These are phyloP conservation scores for Albula goreensis DNA, from an alignment of 2,113 vertebrate genomes.

Conservation along the genomic window DNA sequence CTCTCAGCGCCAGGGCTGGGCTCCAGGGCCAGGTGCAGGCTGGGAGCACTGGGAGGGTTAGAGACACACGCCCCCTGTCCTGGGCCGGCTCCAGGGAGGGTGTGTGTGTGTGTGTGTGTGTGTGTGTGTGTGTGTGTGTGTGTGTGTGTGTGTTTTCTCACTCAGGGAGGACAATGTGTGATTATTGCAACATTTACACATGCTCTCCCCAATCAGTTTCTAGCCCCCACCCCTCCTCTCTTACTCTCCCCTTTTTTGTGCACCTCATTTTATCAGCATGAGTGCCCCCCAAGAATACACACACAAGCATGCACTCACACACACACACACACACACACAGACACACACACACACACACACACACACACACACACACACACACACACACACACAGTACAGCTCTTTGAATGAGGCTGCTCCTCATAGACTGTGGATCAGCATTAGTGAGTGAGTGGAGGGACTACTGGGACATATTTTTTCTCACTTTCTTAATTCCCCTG, in stretches of 20 bases:
- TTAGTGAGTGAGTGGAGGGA: too few species aligned
- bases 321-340: too few species aligned
- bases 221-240: neutral
- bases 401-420: neutral
- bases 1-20: too few species aligned
- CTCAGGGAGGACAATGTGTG: neutral
- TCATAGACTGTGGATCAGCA: neutral
- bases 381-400: neutral
- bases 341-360: neutral
- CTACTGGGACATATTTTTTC: too few species aligned
- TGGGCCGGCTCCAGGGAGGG: neutral
- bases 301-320: neutral
- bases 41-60: neutral
- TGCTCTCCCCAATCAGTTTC: neutral
- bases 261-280: neutral
- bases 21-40: conserved; percentile 21
- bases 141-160: neutral
- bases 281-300: neutral
- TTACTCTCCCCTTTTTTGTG: neutral
- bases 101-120: conserved; percentile 3
- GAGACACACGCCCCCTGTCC: neutral
- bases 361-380: neutral
- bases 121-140: conserved; percentile 17
- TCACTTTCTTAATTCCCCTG: too few species aligned
- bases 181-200: neutral